These are phyloP conservation scores for Peucedramus taeniatus DNA, from an alignment of 2,113 vertebrate species.

Conservation along the genomic window DNA sequence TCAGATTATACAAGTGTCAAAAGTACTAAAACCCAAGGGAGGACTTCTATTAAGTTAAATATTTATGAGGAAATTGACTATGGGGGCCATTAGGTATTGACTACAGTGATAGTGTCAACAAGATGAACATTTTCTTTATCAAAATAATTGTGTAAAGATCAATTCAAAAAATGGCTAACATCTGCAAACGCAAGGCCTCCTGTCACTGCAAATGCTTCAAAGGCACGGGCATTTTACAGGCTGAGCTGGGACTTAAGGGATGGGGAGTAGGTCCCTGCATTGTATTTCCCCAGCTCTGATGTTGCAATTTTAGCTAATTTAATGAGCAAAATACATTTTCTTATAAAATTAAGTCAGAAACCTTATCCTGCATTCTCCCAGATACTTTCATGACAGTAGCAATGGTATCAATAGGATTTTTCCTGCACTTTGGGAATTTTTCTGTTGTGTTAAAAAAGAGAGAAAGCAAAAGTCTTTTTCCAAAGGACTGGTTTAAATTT, in stretches of 20 bases:
- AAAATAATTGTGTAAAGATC: slow-evolving; percentile 17
- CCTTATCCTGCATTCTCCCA: not conserved
- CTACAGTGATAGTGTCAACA: slow-evolving; percentile 29
- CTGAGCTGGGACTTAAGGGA: not conserved
- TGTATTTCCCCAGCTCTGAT: not conserved
- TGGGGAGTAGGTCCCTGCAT: not conserved
- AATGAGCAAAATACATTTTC: not conserved
- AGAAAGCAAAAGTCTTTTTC: not conserved
- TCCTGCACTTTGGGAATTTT: not conserved
- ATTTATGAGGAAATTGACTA: slow-evolving; percentile 67
- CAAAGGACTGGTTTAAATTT: not conserved
- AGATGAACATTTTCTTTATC: slow-evolving; percentile 19
- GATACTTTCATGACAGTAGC: not conserved
- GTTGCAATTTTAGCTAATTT: not conserved
- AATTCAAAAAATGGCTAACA: not conserved
- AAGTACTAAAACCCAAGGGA: slow-evolving; percentile 67
- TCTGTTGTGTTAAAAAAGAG: not conserved
- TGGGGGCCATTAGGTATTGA: slow-evolving; percentile 27
- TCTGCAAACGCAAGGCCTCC: not conserved
- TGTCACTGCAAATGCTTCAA: not conserved
- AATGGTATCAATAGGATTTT: not conserved
- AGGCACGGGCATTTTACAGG: not conserved
- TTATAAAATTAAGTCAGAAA: not conserved
- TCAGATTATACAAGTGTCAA: slow-evolving; percentile 70
- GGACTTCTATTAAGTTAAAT: slow-evolving; percentile 67